These are phyloP conservation scores for Pseudanteris insignis DNA, from an alignment of 2,888 invertebrate species.

Conservation along the genomic window DNA sequence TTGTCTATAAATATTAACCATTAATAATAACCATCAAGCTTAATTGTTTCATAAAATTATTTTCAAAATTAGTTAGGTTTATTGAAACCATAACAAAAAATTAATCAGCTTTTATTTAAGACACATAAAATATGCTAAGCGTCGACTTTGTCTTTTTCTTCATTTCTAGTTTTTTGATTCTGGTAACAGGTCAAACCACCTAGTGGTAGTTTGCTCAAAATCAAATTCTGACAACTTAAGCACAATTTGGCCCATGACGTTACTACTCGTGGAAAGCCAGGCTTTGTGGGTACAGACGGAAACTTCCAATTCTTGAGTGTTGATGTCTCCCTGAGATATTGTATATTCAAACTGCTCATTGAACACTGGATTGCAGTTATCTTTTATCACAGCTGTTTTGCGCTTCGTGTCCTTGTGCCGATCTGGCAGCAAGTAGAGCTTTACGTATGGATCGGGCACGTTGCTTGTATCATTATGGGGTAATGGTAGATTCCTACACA, in stretches of 20 bases:
- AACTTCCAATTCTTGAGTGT: slow-evolving; percentile 81
- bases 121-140: slow-evolving; percentile 44
- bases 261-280: slow-evolving; percentile 81
- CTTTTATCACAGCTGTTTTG: slow-evolving; percentile 85
- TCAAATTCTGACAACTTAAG: slow-evolving; percentile 75
- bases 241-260: slow-evolving; percentile 83
- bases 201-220: slow-evolving; percentile 74
- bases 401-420: slow-evolving; percentile 86
- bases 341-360: slow-evolving; percentile 92
- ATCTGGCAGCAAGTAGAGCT: slow-evolving; percentile 85
- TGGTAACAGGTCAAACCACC: slow-evolving; percentile 79
- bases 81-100: too few species aligned
- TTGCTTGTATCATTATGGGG: slow-evolving; percentile 83
- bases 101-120: slow-evolving; percentile 27
- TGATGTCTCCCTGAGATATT: slow-evolving; percentile 82
- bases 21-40: too few species aligned
- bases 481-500: slow-evolving; percentile 73
- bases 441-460: slow-evolving; percentile 91
- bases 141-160: slow-evolving; percentile 47
- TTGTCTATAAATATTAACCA: not conserved
- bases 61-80: too few species aligned
- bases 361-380: slow-evolving; percentile 89
- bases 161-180: slow-evolving; percentile 65
- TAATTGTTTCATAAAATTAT: too few species aligned
- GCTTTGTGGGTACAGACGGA: slow-evolving; percentile 90